phyloP scores from a whole-genome alignment of 2,113 vertebrate genomes.

The Dasyurus viverrinus region DNA sequence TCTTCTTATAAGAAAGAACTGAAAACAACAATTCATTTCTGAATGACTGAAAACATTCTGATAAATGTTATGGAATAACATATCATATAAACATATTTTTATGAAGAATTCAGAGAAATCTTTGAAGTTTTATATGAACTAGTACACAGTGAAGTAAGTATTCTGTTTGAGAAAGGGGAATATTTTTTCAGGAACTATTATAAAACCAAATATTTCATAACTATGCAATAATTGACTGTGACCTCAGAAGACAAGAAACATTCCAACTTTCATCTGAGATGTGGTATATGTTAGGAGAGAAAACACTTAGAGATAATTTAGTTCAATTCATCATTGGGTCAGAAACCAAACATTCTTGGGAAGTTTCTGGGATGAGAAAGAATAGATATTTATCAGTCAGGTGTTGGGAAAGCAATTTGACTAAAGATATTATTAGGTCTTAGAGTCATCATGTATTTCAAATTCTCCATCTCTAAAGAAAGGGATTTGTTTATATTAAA shows the following conservation, averaged over 20 bases:
- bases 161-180: background rate
- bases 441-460: background rate
- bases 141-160: background rate
- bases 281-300: background rate
- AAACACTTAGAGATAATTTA: background rate
- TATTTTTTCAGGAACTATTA: background rate
- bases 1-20: background rate
- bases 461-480: background rate
- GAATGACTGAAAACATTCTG: background rate
- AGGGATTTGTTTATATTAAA: background rate
- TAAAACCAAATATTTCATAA: background rate
- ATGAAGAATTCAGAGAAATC: background rate
- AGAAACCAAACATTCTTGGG: conserved; percentile 16
- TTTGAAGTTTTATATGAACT: background rate
- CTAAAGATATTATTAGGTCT: background rate
- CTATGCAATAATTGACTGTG: background rate
- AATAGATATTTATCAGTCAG: background rate
- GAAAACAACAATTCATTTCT: background rate
- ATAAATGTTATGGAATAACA: background rate
- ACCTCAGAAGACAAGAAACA: background rate
- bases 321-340: background rate
- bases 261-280: background rate
- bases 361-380: background rate
- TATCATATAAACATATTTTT: background rate
- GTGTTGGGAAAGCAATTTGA: background rate